Conservation (phyloP, 2,113 vertebrate genomes). For the Alces alces region DNA sequence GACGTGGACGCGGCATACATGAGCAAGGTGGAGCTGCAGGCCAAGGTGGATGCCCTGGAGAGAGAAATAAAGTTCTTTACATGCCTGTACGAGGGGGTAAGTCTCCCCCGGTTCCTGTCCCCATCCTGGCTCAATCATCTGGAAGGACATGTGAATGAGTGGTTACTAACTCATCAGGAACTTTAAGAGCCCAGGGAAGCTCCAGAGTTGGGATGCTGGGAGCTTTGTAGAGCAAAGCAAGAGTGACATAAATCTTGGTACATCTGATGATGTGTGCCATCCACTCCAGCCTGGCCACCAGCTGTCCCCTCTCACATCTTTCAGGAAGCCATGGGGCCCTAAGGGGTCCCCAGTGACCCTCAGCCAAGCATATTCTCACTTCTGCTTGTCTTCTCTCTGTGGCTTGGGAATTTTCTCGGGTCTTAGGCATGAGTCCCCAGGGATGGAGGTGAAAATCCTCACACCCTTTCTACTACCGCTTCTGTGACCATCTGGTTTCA, state of each 20-base stretch:
- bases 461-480: not conserved
- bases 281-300: not conserved
- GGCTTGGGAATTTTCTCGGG: not conserved
- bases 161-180: not conserved
- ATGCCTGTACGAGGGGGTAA: slow-evolving; percentile 85
- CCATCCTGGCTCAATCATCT: not conserved
- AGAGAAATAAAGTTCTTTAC: slow-evolving; percentile 91
- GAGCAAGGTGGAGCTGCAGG: slow-evolving; percentile 90
- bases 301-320: not conserved
- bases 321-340: not conserved
- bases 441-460: not conserved
- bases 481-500: not conserved
- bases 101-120: not conserved
- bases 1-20: slow-evolving; percentile 89
- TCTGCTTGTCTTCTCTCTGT: not conserved
- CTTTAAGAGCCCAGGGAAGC: not conserved
- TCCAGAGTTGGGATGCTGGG: not conserved
- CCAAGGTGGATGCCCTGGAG: slow-evolving; percentile 85
- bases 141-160: not conserved
- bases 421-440: not conserved
- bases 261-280: not conserved
- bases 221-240: not conserved
- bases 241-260: not conserved
- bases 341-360: not conserved
- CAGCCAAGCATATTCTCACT: not conserved